Evolutionary conservation across 2,797 vertebrate genomes (phyloP), one percentile per base, ranked within the genome.

Genomic region (Acrossocheilus wenchowensis): DNA sequence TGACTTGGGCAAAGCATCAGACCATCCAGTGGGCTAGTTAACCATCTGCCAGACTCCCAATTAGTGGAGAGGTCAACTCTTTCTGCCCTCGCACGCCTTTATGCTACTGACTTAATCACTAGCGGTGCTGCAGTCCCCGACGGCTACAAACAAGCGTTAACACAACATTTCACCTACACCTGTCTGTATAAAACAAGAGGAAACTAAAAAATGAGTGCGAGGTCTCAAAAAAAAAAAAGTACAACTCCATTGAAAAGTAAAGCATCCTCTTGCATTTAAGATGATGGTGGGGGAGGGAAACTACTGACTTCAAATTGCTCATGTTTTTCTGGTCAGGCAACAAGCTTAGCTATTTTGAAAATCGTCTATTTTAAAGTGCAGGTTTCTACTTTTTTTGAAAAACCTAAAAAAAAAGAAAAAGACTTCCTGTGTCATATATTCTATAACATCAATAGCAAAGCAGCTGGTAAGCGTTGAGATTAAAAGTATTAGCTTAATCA

Each of bases 21-120:
- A 85, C 80, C 48, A 80, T 85, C 60, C 62, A 54, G 57, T 26
- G 14, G 62, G 64, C 52, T 83, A 87, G 87, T 87, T 88, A 82
- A 86, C 91, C 92, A 91, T 94, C 94, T 89, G 7, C 93, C 89
- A 92, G 93, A 93, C 94, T 92, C 90, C 94, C 95, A 96, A 95
- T 96, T 96, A 96, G 95, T 93, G 92, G 89, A 90, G 91, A 91
- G 92, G 92, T 91, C 94, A 93, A 95, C 92, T 94, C 93, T 91
- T 86, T 75, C 81, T 91, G 93, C 89, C 94, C 94, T 91, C 84
- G 84, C 91, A 94, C 92, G 92, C 91, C 92, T 93, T 91, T 88
- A 94, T 89, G 89, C 88, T 90, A 54, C 85, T 82, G 89, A 91
- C 93, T 92, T 94, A 90, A 93, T 94, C 90, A 91, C 86, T 84